Evolutionary conservation across 2,797 vertebrate species (phyloP).

Genomic region (Toxotes lorentzi): DNA sequence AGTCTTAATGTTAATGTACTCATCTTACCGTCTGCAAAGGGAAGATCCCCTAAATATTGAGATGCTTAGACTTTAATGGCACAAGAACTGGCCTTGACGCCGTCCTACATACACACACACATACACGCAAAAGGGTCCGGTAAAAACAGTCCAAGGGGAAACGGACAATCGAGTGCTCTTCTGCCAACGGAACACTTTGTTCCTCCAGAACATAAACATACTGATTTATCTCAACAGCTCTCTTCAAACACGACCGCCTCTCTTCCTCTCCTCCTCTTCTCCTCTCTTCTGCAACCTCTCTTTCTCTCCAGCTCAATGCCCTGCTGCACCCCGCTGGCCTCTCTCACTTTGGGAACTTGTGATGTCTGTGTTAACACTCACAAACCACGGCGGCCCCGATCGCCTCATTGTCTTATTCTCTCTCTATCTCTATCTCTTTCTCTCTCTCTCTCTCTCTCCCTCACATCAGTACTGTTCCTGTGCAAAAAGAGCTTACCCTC

Average conservation of each 20-base stretch:
- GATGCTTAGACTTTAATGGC: slow-evolving; percentile 54
- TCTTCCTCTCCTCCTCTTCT: slow-evolving; percentile 63
- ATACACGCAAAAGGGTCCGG: slow-evolving; percentile 53
- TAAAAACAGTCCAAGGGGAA: slow-evolving; percentile 74
- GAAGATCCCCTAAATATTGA: slow-evolving; percentile 54
- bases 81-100: slow-evolving; percentile 55
- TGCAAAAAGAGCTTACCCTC: slow-evolving; percentile 44
- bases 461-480: slow-evolving; percentile 26
- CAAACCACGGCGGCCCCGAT: slow-evolving; percentile 57
- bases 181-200: slow-evolving; percentile 86
- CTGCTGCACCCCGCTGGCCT: slow-evolving; percentile 65
- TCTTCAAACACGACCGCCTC: slow-evolving; percentile 76
- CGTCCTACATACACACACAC: slow-evolving; percentile 38
- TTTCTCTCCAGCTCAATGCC: slow-evolving; percentile 70
- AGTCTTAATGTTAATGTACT: slow-evolving; percentile 43
- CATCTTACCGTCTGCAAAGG: slow-evolving; percentile 30
- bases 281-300: slow-evolving; percentile 65
- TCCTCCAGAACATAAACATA: slow-evolving; percentile 85
- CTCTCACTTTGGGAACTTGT: slow-evolving; percentile 67
- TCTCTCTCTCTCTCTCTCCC: slow-evolving; percentile 7
- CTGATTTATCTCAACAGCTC: slow-evolving; percentile 85
- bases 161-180: slow-evolving; percentile 77
- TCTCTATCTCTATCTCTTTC: slow-evolving; percentile 4
- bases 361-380: slow-evolving; percentile 75
- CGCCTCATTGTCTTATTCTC: slow-evolving; percentile 20